These are phyloP conservation scores for Fregetta grallaria DNA, from an alignment of 2,113 vertebrate species.

Conservation along the genomic window DNA sequence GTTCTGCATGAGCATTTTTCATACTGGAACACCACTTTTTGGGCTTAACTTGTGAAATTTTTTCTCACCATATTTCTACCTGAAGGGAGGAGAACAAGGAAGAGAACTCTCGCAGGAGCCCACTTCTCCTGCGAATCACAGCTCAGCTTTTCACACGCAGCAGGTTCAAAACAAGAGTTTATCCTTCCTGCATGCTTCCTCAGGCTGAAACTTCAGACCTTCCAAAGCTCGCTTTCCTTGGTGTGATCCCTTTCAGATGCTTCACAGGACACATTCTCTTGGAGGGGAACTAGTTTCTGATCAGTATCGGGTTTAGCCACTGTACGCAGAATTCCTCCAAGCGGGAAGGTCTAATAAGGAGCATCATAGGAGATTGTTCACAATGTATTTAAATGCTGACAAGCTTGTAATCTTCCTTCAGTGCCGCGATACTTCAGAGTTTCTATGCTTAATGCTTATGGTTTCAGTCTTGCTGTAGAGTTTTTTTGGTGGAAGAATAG, in stretches of 20 bases:
- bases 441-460: neutral
- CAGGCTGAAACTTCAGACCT: neutral
- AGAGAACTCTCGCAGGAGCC: neutral
- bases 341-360: neutral
- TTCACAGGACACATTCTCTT: neutral
- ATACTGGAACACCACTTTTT: neutral
- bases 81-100: neutral
- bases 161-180: neutral
- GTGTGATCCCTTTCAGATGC: neutral
- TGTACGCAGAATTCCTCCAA: neutral
- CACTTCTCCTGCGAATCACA: too few relatives aligned
- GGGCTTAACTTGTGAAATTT: neutral
- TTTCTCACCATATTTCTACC: neutral
- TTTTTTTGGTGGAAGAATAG: neutral
- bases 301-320: neutral
- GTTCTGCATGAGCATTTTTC: neutral
- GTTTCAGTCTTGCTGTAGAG: neutral
- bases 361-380: neutral
- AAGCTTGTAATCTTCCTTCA: neutral
- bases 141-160: neutral
- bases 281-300: neutral
- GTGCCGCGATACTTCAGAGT: neutral
- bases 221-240: neutral
- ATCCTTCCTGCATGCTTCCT: neutral
- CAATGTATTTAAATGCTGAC: neutral